These are phyloP conservation scores for Brachypteracias leptosomus DNA, from an alignment of 2,113 vertebrate genomes.

Conservation along the genomic window DNA sequence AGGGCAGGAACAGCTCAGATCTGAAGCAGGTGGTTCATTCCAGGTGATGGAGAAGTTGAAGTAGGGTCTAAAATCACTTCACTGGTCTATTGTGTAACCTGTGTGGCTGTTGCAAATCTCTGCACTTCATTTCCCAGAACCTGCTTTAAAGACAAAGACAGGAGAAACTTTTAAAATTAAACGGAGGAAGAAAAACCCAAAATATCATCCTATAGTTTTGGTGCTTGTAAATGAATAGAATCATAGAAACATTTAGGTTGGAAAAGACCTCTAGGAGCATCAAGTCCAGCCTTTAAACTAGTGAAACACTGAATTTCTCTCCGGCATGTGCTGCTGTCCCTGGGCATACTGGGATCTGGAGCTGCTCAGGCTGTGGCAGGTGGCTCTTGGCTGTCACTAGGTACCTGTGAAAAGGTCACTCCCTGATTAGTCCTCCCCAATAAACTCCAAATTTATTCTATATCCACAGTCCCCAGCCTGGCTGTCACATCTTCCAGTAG, in stretches of 20 bases:
- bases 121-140: not conserved
- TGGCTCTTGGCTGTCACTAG: not conserved
- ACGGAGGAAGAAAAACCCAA: not conserved
- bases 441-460: not conserved
- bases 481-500: not conserved
- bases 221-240: too few relatives aligned
- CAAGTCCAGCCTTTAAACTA: too few relatives aligned
- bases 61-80: not conserved
- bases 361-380: not conserved
- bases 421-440: not conserved
- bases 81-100: not conserved
- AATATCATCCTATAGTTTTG: not conserved
- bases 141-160: not conserved
- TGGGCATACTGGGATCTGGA: not conserved
- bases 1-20: not conserved
- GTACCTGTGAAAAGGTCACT: not conserved
- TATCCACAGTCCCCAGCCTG: not conserved
- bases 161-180: not conserved
- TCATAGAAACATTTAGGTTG: too few relatives aligned
- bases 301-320: not conserved
- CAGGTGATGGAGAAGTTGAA: not conserved
- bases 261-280: too few relatives aligned
- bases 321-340: not conserved
- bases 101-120: fast-evolving
- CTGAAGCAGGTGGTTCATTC: not conserved